phyloP scores from a whole-genome alignment of 2,888 invertebrate species.

The Drosophila macrospina region DNA sequence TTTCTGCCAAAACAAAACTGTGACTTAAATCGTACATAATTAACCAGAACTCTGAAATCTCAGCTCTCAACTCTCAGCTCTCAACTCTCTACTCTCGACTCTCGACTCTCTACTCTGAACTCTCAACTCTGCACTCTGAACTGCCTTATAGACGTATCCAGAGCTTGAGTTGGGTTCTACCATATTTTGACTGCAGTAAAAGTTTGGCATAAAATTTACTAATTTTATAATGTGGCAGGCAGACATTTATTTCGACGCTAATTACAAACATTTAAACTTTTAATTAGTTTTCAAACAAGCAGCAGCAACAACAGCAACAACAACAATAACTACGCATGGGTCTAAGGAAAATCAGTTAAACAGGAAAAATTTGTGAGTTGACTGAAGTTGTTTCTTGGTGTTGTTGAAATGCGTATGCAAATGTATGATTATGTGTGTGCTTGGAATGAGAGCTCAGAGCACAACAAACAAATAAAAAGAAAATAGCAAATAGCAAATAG shows the following conservation, averaged over 20 bases:
- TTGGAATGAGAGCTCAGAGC: slow-evolving; percentile 2
- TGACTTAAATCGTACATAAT: slow-evolving; percentile 13
- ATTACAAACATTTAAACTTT: slow-evolving; percentile 78
- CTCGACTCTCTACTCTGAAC: background rate
- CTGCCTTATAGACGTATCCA: slow-evolving; percentile 15
- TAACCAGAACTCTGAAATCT: background rate
- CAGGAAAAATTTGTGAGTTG: slow-evolving; percentile 21
- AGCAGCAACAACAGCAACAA: slow-evolving; percentile 20
- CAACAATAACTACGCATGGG: slow-evolving; percentile 21
- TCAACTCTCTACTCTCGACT: slow-evolving; percentile 4
- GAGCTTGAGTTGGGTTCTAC: slow-evolving; percentile 12
- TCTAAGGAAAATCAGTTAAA: slow-evolving; percentile 9
- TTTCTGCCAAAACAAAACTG: background rate
- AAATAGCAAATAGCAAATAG: slow-evolving; percentile 46
- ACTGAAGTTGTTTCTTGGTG: slow-evolving; percentile 12
- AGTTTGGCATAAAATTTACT: slow-evolving; percentile 65
- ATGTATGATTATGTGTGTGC: slow-evolving; percentile 38
- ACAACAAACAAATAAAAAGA: slow-evolving; percentile 56
- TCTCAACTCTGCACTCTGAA: slow-evolving; percentile 5
- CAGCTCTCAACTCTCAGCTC: slow-evolving; percentile 1
- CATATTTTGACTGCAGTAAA: slow-evolving; percentile 31
- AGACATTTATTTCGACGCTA: slow-evolving; percentile 77
- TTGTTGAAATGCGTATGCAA: slow-evolving; percentile 51
- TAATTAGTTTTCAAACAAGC: slow-evolving; percentile 75
- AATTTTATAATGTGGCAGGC: slow-evolving; percentile 75